Percentiles rank a stretch among this genome's conserved stretches.
These are phyloP conservation scores for Oceanites oceanicus DNA, from an alignment of 2,113 vertebrate species.

Conservation along the genomic window DNA sequence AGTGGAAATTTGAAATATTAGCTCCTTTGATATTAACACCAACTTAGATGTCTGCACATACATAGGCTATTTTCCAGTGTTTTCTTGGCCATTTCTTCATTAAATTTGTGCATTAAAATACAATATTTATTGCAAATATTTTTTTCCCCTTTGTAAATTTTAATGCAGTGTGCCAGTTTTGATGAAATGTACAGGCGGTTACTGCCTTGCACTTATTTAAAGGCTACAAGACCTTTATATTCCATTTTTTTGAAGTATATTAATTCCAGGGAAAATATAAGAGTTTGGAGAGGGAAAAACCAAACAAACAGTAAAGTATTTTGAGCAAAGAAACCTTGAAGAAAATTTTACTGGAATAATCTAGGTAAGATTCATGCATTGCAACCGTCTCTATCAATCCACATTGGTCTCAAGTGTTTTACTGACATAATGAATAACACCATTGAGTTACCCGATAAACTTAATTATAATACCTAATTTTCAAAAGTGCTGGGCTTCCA, in stretches of 20 bases:
- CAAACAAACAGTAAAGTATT: background rate
- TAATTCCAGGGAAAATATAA: background rate
- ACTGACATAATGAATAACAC: background rate
- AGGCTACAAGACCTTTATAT: background rate
- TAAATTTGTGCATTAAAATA: background rate
- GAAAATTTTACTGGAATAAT: background rate
- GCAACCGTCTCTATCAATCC: background rate
- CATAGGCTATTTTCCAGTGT: background rate
- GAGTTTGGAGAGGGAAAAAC: background rate
- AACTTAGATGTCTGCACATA: background rate
- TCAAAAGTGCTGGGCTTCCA: background rate
- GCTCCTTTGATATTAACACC: background rate
- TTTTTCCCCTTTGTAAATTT: background rate
- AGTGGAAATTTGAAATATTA: background rate
- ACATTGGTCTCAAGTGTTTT: background rate
- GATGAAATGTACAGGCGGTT: background rate
- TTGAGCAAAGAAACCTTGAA: background rate
- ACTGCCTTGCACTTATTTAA: background rate
- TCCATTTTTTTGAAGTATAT: background rate
- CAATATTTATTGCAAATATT: background rate
- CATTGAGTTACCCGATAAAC: background rate
- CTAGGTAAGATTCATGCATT: background rate
- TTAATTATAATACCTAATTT: background rate
- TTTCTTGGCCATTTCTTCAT: background rate
- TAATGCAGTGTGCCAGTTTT: background rate